Percentiles rank a stretch among this genome's conserved stretches.
phyloP scores from a whole-genome alignment of 2,888 invertebrate genomes.

The Thumatha senex region DNA sequence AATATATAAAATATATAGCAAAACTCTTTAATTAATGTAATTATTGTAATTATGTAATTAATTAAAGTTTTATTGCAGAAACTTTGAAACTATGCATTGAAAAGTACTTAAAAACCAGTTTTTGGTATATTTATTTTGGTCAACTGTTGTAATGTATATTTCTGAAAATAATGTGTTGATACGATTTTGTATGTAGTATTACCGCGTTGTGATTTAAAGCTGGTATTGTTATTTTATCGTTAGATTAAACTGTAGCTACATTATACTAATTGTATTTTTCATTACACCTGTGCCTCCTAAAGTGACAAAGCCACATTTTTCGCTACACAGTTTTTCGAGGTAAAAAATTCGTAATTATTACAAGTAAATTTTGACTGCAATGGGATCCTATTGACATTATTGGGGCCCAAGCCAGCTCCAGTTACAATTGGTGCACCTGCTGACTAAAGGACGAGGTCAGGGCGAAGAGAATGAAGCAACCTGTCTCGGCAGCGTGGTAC shows the following conservation, averaged over 20 bases:
- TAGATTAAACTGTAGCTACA: conserved; percentile 41
- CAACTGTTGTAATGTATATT: not conserved
- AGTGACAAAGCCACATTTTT: too few relatives aligned
- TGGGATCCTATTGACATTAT: too few relatives aligned
- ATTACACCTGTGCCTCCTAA: too few relatives aligned
- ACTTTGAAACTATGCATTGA: not conserved
- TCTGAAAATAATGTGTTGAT: not conserved
- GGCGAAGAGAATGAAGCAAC: too few relatives aligned
- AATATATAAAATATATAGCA: not conserved
- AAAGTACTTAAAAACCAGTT: conserved; percentile 1
- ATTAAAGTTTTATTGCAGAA: not conserved
- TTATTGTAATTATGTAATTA: not conserved
- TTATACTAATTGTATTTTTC: conserved; percentile 6
- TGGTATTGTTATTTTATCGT: conserved; percentile 39
- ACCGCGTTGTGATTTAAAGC: conserved; percentile 17
- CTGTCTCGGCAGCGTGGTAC: too few relatives aligned
- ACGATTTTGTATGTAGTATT: conserved; percentile 14
- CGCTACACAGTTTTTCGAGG: too few relatives aligned
- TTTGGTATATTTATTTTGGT: not conserved
- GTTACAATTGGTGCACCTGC: too few relatives aligned
- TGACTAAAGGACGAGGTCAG: too few relatives aligned
- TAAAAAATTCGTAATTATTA: too few relatives aligned
- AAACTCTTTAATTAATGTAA: too few relatives aligned
- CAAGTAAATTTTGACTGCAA: too few relatives aligned
- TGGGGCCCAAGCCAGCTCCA: too few relatives aligned